phyloP scores from a whole-genome alignment of 1,140 invertebrate genomes.

The Pygmarrhopalites habei region DNA sequence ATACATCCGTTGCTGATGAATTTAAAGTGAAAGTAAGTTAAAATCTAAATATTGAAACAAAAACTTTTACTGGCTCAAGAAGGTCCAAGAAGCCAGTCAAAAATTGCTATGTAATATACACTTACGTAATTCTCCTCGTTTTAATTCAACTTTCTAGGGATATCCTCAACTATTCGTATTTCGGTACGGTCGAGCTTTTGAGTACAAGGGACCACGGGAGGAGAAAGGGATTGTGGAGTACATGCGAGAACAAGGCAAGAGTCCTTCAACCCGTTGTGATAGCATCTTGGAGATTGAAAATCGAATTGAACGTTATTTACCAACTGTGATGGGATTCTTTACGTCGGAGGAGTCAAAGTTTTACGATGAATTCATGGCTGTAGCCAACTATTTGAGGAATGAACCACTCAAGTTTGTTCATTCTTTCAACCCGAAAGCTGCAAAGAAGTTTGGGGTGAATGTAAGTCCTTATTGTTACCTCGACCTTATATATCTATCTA shows the following conservation, averaged over 20 bases:
- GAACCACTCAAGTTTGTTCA: conserved; percentile 35
- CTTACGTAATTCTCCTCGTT: too few relatives aligned
- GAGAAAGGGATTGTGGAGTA: conserved; percentile 46
- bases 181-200: conserved; percentile 47
- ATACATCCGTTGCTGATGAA: conserved; percentile 45
- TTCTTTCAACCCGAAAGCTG: conserved; percentile 26
- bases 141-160: too few relatives aligned
- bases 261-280: conserved; percentile 47
- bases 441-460: conserved; percentile 15
- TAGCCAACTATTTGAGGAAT: conserved; percentile 49
- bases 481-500: too few relatives aligned
- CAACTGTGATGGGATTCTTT: conserved; percentile 55
- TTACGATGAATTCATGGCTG: conserved; percentile 49
- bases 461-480: too few relatives aligned
- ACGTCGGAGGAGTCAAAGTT: conserved; percentile 43
- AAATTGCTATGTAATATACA: too few relatives aligned
- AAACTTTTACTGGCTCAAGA: too few relatives aligned
- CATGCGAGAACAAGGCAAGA: conserved; percentile 51
- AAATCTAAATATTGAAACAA: too few relatives aligned
- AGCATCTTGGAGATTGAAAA: conserved; percentile 45
- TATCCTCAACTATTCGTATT: conserved; percentile 48
- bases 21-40: conserved; percentile 47
- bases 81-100: too few relatives aligned
- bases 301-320: conserved; percentile 46
- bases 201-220: conserved; percentile 49